These are phyloP conservation scores for Phaethornis superciliosus DNA, from an alignment of 2,113 vertebrate species.

Conservation along the genomic window DNA sequence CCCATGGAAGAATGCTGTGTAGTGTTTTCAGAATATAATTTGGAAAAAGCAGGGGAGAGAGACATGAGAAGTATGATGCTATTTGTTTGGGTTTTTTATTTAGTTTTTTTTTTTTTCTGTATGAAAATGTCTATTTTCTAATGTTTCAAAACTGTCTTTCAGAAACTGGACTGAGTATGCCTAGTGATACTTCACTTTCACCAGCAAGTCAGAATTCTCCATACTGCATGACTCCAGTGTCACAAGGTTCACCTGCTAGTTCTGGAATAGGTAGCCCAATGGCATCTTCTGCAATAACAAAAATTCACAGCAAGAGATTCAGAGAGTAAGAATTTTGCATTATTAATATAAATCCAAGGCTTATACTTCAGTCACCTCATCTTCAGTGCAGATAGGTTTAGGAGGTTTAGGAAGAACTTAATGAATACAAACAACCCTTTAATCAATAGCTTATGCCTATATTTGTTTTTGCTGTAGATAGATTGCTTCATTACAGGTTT, in stretches of 20 bases:
- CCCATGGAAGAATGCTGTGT: not conserved
- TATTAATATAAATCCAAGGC: not conserved
- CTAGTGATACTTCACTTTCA: slow-evolving; percentile 93
- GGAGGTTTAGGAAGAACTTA: not conserved
- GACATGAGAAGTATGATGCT: not conserved
- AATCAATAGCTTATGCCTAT: not conserved
- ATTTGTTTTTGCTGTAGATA: not conserved
- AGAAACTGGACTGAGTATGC: slow-evolving; percentile 89
- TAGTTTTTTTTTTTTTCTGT: too few relatives aligned
- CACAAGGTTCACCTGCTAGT: slow-evolving; percentile 95
- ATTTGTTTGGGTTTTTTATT: not conserved
- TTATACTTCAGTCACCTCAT: not conserved
- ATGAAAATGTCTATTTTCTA: not conserved
- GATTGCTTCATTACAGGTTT: not conserved
- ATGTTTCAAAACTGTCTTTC: slow-evolving; percentile 15
- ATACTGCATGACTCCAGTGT: slow-evolving; percentile 97
- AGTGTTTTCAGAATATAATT: not conserved
- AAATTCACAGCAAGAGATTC: slow-evolving; percentile 98
- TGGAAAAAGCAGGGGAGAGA: not conserved
- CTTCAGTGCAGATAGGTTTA: not conserved
- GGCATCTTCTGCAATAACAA: slow-evolving; percentile 95
- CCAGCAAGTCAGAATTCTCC: slow-evolving; percentile 98
- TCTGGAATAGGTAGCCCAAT: slow-evolving; percentile 97
- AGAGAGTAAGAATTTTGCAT: slow-evolving; percentile 87
- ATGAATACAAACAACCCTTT: not conserved